Evolutionary conservation across 2,888 invertebrate species (phyloP), one percentile per base, ranked within the genome.

Genomic region (Xanthia togata): DNA sequence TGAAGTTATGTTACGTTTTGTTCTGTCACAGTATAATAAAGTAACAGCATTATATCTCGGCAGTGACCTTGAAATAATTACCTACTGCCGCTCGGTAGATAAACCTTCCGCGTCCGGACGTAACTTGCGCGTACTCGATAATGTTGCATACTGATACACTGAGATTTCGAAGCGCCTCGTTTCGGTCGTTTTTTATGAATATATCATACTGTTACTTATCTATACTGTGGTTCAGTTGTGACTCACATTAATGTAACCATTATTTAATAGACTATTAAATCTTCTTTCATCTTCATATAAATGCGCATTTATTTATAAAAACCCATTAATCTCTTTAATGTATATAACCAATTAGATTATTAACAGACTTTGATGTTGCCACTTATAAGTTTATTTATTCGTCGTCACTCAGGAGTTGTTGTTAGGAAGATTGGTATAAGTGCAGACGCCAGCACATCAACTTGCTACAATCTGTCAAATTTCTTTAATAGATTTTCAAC

Each of bases 251-350:
- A 76, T 60, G 41, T 35, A 26, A 44, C 69, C 76, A 47, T 64
- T 57, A 57, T 71, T 71, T 81, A 80, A 69, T 55, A 41, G 69
- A 23, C 63, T 53, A 75, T 79, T 74, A 55, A 50, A 12, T 65
- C 11, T 70, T 35, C 81, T 75, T 81, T 79, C 76, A 81, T 79
- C 76, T 79, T 69, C 44, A 50, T 70, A 59, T 59, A 50, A 20
- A 70, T 47, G 64, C 12, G 55, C 5, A 55, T 65, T 55, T 60
- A 53, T 65, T 65, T 41, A 31, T 31, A 2, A 2, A 55, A 64
- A 65, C 23, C 35, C 44, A 57, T 81, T 62, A 65, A 82, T 81
- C 70, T 70, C 31, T 60, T 59, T 65, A 57, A 70, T 75, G 80
- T 82, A 57, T 57, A 68, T 44, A 44, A 70, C 69, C 60, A 60